phyloP scores from a whole-genome alignment of 1,140 invertebrate species.

The Temnothorax longispinosus region DNA sequence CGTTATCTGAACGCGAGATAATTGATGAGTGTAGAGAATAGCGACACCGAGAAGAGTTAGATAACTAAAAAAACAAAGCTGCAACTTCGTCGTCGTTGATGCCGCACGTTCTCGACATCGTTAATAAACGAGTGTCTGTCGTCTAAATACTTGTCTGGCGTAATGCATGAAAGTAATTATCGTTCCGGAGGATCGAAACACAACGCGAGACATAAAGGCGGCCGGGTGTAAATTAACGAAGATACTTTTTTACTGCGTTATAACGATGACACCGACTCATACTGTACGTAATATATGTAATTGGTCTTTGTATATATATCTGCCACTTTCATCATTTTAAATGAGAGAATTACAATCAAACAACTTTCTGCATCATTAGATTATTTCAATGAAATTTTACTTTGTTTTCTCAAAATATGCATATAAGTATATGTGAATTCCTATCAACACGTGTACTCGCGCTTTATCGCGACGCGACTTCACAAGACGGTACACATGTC shows the following conservation, averaged over 20 bases:
- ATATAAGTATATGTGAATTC: not conserved
- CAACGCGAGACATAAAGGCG: not conserved
- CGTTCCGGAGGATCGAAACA: not conserved
- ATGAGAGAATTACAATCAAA: not conserved
- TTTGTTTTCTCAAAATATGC: not conserved
- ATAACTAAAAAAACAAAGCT: not conserved
- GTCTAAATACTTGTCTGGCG: not conserved
- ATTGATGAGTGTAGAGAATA: not conserved
- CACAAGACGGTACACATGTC: not conserved
- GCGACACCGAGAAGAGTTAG: not conserved
- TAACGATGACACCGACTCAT: not conserved
- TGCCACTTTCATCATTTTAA: not conserved
- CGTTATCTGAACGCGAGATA: not conserved
- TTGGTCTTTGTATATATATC: too few relatives aligned
- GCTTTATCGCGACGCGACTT: not conserved
- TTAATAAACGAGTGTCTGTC: conserved; percentile 28
- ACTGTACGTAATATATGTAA: not conserved
- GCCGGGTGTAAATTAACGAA: conserved; percentile 31
- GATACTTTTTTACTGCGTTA: not conserved
- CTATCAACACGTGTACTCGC: not conserved
- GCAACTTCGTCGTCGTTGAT: conserved; percentile 1
- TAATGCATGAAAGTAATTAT: conserved; percentile 10
- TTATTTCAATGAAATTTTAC: not conserved
- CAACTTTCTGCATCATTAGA: not conserved
- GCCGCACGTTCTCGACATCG: not conserved